A percentile compares a stretch with the other conserved stretches of the same genome.
Conservation (phyloP, 2,797 vertebrate genomes). For the Martes flavigula region DNA sequence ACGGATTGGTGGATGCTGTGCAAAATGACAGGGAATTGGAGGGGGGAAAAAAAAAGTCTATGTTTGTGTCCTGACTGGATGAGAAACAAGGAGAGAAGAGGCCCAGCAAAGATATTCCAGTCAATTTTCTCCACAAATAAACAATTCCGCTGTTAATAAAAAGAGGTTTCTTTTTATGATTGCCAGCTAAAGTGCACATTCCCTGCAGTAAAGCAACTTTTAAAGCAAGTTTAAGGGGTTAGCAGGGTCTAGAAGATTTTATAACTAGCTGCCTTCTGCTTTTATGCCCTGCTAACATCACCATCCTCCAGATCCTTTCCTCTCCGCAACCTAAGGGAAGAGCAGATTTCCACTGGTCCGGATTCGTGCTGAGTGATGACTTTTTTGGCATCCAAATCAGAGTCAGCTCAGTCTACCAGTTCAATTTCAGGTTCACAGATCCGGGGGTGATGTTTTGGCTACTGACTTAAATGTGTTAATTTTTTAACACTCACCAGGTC, state of each 20-base stretch:
- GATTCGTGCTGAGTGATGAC: slow-evolving; percentile 56
- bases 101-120: slow-evolving; percentile 52
- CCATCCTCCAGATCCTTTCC: neutral
- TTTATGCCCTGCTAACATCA: neutral
- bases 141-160: slow-evolving; percentile 71
- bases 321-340: neutral
- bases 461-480: slow-evolving; percentile 77
- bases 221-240: slow-evolving; percentile 65
- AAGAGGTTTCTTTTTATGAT: slow-evolving; percentile 69
- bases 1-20: neutral
- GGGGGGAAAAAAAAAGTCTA: neutral
- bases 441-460: slow-evolving; percentile 67
- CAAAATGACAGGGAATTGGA: neutral
- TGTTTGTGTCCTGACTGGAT: neutral
- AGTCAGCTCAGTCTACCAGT: slow-evolving; percentile 59
- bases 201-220: slow-evolving; percentile 64
- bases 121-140: slow-evolving; percentile 69
- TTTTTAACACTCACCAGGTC: slow-evolving; percentile 81
- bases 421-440: slow-evolving; percentile 74
- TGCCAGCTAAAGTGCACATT: slow-evolving; percentile 62
- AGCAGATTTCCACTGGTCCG: slow-evolving; percentile 1
- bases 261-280: slow-evolving; percentile 55
- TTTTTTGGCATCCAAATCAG: slow-evolving; percentile 52
- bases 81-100: slow-evolving; percentile 29
- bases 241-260: slow-evolving; percentile 52